These are phyloP conservation scores for Poeciliopsis gracilis DNA, from an alignment of 2,797 vertebrate genomes.

Conservation along the genomic window DNA sequence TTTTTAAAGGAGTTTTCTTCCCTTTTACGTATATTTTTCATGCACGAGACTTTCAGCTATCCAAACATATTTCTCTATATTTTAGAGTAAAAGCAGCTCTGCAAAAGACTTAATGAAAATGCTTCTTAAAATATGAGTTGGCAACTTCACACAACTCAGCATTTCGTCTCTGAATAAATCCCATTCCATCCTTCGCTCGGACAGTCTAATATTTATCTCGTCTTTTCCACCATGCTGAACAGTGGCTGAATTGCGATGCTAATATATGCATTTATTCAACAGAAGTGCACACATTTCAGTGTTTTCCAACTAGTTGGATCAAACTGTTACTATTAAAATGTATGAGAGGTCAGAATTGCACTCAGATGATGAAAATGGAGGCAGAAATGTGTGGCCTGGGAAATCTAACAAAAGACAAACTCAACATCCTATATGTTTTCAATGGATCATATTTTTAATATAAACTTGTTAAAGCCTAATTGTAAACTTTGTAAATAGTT, in stretches of 20 bases:
- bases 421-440: constrained; percentile 23
- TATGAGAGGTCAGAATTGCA: constrained; percentile 60
- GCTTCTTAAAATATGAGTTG: constrained; percentile 18
- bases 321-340: constrained; percentile 73
- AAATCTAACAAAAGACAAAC: constrained; percentile 10
- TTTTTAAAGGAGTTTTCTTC: constrained; percentile 10
- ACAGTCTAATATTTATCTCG: constrained; percentile 70
- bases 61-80: constrained; percentile 20
- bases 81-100: constrained; percentile 14
- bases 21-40: not conserved
- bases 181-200: constrained; percentile 37
- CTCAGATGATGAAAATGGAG: constrained; percentile 39
- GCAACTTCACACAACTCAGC: constrained; percentile 24
- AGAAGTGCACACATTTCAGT: constrained; percentile 50
- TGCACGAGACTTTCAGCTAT: constrained; percentile 19
- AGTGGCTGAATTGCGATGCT: constrained; percentile 60
- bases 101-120: constrained; percentile 14
- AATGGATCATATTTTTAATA: constrained; percentile 34
- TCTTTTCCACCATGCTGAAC: constrained; percentile 66
- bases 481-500: not conserved
- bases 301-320: constrained; percentile 57
- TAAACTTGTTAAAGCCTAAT: constrained; percentile 38
- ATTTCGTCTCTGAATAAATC: constrained; percentile 42
- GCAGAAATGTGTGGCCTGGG: constrained; percentile 22
- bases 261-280: constrained; percentile 76